Percentiles rank a stretch among this genome's conserved stretches.
Conservation (phyloP, 2,113 vertebrate genomes). For the Apodemus sylvaticus region DNA sequence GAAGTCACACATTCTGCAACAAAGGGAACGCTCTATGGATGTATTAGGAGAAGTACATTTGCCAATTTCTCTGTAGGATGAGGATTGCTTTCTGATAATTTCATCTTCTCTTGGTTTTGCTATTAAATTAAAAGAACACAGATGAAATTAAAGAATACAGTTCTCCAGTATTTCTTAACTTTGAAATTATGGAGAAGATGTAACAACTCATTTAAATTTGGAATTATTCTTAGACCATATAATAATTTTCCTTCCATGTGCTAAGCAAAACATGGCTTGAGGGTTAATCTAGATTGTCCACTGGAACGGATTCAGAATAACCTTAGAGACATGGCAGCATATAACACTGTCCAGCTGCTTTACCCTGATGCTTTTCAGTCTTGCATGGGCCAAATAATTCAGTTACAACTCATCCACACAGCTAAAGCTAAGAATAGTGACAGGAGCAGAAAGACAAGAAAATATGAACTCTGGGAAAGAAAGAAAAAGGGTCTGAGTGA, state of each 20-base stretch:
- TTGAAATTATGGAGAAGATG: neutral
- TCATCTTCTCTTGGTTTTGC: neutral
- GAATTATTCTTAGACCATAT: neutral
- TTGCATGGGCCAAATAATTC: neutral
- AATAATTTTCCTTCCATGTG: neutral
- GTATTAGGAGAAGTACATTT: slow-evolving; percentile 23
- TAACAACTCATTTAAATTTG: slow-evolving; percentile 9
- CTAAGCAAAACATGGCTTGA: neutral
- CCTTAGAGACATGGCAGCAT: neutral
- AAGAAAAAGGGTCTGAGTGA: too few relatives aligned
- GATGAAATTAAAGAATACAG: neutral
- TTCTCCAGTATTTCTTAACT: neutral
- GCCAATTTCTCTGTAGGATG: neutral
- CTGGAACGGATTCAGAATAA: neutral
- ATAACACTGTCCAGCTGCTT: neutral
- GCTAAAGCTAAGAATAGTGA: neutral
- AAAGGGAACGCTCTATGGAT: neutral
- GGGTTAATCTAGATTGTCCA: neutral
- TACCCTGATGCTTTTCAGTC: neutral
- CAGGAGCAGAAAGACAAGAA: neutral
- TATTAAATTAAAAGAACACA: neutral
- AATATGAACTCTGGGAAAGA: neutral
- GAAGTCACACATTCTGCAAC: neutral
- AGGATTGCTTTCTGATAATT: slow-evolving; percentile 26
- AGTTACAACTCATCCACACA: neutral